Evolutionary conservation across 2,113 vertebrate species (phyloP), one percentile per base, ranked within the genome.

Genomic region (Cynocephalus volans): DNA sequence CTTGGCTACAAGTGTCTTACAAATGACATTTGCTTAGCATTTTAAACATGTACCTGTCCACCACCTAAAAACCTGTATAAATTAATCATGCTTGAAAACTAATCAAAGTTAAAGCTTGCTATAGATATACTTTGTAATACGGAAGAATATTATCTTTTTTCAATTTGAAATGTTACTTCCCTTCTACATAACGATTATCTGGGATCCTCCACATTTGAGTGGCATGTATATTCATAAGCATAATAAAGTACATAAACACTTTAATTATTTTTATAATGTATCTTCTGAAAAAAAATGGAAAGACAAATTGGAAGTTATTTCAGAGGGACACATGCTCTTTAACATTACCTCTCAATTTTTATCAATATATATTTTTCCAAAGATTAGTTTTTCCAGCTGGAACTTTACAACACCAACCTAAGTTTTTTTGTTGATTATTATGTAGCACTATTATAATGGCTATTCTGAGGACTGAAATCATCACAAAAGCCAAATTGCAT

Each of bases 261-360:
- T 65, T 58, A 64, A 50, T 41, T 88, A 50, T 79, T 92, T 90
- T 83, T 69, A 69, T 85, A 86, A 80, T 86, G 3, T 82, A 56
- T 70, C 58, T 95, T 83, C 24, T 65, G 75, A 26, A 92, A 81
- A 90, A n/a, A 93, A 88, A 77, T 45, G 10, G n/a, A 58, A 87
- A 87, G 81, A 67, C 17, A 73, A 72, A 19, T 95, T 75, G 21
- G n/a, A 15, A 93, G 12, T 28, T 69, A 15, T 33, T 87, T 95
- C 17, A 90, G 45, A 89, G 26, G 24, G 23, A 54, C 4, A 73
- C 4, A 21, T 1, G 41, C 70, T 83, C 23, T 82, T 19, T 56
- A 48, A 82, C 24, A 87, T 31, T 73, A 54, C 21, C 41, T 67
- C 23, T 93, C 26, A 87, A 15, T 58, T 72, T 91, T 91, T 79